A percentile compares a stretch with the other conserved stretches of the same genome.
Evolutionary conservation across 2,797 vertebrate species (phyloP).

Genomic region (Pangasius krempfi): DNA sequence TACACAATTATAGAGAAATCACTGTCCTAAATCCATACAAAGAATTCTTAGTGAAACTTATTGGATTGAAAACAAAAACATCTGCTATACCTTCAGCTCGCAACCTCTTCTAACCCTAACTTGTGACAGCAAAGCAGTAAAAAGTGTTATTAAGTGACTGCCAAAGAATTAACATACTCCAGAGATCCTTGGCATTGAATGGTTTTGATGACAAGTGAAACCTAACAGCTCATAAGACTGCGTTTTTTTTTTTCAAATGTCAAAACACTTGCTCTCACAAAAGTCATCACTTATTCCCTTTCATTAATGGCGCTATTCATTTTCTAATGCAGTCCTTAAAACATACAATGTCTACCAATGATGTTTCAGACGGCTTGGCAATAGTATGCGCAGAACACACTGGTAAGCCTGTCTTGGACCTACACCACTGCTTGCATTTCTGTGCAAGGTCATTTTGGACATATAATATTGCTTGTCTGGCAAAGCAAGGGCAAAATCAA

Average conservation of each 20-base stretch:
- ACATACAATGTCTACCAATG: slow-evolving; percentile 14
- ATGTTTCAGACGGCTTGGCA: slow-evolving; percentile 22
- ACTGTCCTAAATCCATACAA: not conserved
- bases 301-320: slow-evolving; percentile 20
- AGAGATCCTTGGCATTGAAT: slow-evolving; percentile 71
- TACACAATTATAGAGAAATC: not conserved
- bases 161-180: slow-evolving; percentile 64
- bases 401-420: slow-evolving; percentile 32
- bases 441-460: slow-evolving; percentile 52
- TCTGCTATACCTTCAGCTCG: slow-evolving; percentile 31
- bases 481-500: slow-evolving; percentile 56
- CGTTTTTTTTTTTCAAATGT: not conserved
- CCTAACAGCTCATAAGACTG: slow-evolving; percentile 42
- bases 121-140: slow-evolving; percentile 35
- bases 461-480: slow-evolving; percentile 53
- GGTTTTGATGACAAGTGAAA: slow-evolving; percentile 73
- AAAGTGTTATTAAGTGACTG: slow-evolving; percentile 70
- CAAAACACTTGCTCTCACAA: slow-evolving; percentile 28
- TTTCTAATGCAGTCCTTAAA: slow-evolving; percentile 10
- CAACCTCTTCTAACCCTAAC: slow-evolving; percentile 39
- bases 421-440: slow-evolving; percentile 34
- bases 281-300: slow-evolving; percentile 29
- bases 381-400: slow-evolving; percentile 12
- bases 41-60: slow-evolving; percentile 2
- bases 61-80: slow-evolving; percentile 41